phyloP scores from a whole-genome alignment of 2,113 vertebrate species.

The Caracal caracal region DNA sequence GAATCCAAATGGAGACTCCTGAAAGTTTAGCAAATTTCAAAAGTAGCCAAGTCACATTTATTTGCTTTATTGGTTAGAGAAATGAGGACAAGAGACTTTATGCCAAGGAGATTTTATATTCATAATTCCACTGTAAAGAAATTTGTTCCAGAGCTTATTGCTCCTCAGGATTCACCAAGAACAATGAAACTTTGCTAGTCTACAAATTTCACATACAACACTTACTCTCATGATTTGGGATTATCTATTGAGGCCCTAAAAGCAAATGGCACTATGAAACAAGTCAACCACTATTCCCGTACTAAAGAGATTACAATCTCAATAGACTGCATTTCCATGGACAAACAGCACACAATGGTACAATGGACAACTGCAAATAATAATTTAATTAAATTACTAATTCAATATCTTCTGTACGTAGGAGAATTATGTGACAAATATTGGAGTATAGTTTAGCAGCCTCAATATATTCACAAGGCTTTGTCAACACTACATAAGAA shows the following conservation, averaged over 20 bases:
- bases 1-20: not conserved
- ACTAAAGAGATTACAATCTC: constrained; percentile 50
- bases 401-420: constrained; percentile 31
- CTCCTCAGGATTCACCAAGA: not conserved
- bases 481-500: not conserved
- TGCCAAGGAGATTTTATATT: not conserved
- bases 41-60: constrained; percentile 31
- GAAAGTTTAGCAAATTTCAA: constrained; percentile 21
- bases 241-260: not conserved
- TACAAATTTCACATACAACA: not conserved
- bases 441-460: not conserved
- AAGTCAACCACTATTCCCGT: not conserved
- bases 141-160: not conserved
- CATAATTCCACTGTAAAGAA: not conserved
- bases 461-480: not conserved
- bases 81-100: not conserved
- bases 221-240: not conserved
- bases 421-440: constrained; percentile 38
- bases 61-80: not conserved
- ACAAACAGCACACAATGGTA: not conserved
- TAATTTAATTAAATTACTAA: constrained; percentile 64
- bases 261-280: constrained; percentile 17
- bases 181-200: not conserved
- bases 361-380: constrained; percentile 41
- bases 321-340: constrained; percentile 5